Evolutionary conservation across 2,888 invertebrate species (phyloP).

Genomic region (Euplagia quadripunctaria): DNA sequence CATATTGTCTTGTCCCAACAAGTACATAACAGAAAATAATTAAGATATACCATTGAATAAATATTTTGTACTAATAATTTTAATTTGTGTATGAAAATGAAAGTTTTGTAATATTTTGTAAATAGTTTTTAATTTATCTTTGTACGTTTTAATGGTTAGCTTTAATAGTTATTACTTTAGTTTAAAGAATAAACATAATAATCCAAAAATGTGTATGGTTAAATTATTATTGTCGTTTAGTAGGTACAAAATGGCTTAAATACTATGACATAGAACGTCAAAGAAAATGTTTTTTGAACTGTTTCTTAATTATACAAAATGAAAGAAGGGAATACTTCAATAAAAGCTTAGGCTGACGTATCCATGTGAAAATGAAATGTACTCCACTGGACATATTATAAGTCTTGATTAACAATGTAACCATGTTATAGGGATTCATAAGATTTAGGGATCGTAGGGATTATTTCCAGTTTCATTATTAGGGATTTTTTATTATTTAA

Average conservation of each 20-base stretch:
- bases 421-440: background rate
- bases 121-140: slow-evolving; percentile 83
- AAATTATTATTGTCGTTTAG: slow-evolving; percentile 62
- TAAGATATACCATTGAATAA: slow-evolving; percentile 50
- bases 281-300: background rate
- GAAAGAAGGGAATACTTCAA: background rate
- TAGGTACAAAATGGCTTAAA: slow-evolving; percentile 44
- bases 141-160: slow-evolving; percentile 79
- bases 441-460: background rate
- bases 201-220: slow-evolving; percentile 81
- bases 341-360: background rate
- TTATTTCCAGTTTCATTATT: background rate
- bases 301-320: background rate
- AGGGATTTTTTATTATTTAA: background rate
- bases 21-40: slow-evolving; percentile 48
- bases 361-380: no score
- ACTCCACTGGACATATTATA: background rate
- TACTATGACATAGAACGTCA: slow-evolving; percentile 17
- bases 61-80: slow-evolving; percentile 50
- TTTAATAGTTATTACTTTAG: slow-evolving; percentile 84
- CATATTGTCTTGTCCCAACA: slow-evolving; percentile 54
- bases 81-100: slow-evolving; percentile 44
- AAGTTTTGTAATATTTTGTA: slow-evolving; percentile 83
- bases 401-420: background rate
- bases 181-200: slow-evolving; percentile 63